Evolutionary conservation across 2,113 vertebrate genomes (phyloP).

Genomic region (Illadopsis cleaveri): DNA sequence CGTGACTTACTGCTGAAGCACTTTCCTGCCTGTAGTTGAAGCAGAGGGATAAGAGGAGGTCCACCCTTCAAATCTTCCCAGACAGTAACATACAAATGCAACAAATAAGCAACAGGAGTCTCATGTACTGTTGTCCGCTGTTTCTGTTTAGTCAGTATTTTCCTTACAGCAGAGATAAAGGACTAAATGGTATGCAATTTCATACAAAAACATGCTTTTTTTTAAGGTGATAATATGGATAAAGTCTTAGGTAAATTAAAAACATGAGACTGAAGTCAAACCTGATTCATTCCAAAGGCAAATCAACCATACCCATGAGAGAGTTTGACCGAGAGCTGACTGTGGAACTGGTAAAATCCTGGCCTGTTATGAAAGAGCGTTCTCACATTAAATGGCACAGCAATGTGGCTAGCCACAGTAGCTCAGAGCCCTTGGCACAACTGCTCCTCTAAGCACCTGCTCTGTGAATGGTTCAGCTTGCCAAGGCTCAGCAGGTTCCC

Average conservation of each 20-base stretch:
- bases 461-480: background rate
- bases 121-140: background rate
- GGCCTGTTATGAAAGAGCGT: background rate
- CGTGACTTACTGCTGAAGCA: constrained; percentile 63
- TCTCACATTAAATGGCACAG: background rate
- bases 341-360: background rate
- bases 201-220: background rate
- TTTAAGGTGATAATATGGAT: background rate
- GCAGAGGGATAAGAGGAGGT: constrained; percentile 33
- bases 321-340: background rate
- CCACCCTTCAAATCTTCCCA: constrained; percentile 38
- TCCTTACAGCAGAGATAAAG: constrained; percentile 28
- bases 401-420: background rate
- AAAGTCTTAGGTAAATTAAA: constrained; percentile 1
- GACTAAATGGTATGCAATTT: background rate
- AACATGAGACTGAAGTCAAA: background rate
- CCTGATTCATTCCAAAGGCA: background rate
- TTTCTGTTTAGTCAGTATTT: constrained; percentile 43
- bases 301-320: background rate
- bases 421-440: background rate
- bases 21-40: constrained; percentile 67
- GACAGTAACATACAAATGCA: background rate
- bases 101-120: background rate
- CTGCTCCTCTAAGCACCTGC: background rate
- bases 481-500: background rate